Percentiles rank a stretch among this genome's conserved stretches.
Evolutionary conservation across 1,140 invertebrate genomes (phyloP).

Genomic region (Capitella teleta): DNA sequence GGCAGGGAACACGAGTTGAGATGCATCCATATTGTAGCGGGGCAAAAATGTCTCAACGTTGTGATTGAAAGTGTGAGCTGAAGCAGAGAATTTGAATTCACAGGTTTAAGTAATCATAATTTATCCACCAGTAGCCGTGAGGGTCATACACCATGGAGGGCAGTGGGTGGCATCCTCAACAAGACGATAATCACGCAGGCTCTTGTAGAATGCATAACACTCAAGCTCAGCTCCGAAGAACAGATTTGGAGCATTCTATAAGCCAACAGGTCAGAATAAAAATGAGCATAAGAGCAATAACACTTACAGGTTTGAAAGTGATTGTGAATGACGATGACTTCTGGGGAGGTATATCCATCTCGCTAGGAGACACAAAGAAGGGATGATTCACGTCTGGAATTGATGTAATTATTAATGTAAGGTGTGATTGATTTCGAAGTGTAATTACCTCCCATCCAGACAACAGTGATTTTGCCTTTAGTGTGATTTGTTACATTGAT

Average conservation of each 20-base stretch:
- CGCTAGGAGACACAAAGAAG: slow-evolving; percentile 29
- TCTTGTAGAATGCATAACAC: slow-evolving; percentile 39
- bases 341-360: slow-evolving; percentile 35
- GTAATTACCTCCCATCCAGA: slow-evolving; percentile 38
- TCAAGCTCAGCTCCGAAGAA: slow-evolving; percentile 37
- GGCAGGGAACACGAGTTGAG: slow-evolving; percentile 30
- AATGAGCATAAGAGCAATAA: not conserved
- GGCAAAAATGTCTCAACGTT: slow-evolving; percentile 38
- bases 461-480: slow-evolving; percentile 34
- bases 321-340: slow-evolving; percentile 36
- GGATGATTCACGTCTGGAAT: slow-evolving; percentile 21
- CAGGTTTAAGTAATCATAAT: not conserved
- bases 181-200: slow-evolving; percentile 34
- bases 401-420: too few relatives aligned
- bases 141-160: slow-evolving; percentile 37
- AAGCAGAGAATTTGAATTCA: slow-evolving; percentile 2
- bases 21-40: slow-evolving; percentile 19
- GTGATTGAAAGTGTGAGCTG: slow-evolving; percentile 38
- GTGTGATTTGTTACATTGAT: slow-evolving; percentile 40
- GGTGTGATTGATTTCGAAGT: too few relatives aligned
- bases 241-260: slow-evolving; percentile 34
- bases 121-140: slow-evolving; percentile 28
- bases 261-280: not conserved
- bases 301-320: slow-evolving; percentile 37
- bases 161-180: slow-evolving; percentile 32